These are phyloP conservation scores for Bryconaethiops microstoma DNA, from an alignment of 2,797 vertebrate species.

Conservation along the genomic window DNA sequence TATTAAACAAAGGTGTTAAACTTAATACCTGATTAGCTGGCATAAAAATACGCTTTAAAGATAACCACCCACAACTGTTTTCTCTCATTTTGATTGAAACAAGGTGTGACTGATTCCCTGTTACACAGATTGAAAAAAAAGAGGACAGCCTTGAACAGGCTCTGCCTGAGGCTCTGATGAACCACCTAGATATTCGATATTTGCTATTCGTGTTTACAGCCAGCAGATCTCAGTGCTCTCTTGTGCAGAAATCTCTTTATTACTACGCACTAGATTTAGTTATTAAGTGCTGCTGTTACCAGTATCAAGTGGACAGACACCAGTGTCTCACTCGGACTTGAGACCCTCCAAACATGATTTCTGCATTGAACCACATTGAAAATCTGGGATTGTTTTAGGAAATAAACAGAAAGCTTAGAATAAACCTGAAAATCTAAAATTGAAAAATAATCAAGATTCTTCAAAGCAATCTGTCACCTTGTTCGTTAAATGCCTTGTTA, in stretches of 20 bases:
- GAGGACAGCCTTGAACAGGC: not conserved
- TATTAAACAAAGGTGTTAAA: conserved; percentile 73
- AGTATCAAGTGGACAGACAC: too few species aligned
- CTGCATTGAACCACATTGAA: too few species aligned
- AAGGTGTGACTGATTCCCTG: conserved; percentile 37
- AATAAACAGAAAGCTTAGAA: too few species aligned
- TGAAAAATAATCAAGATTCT: too few species aligned
- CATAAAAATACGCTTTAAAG: conserved; percentile 47
- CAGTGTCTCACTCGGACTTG: too few species aligned
- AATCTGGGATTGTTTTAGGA: too few species aligned
- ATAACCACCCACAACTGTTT: conserved; percentile 42
- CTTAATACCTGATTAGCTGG: conserved; percentile 67
- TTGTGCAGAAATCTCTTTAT: not conserved
- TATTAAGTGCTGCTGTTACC: not conserved
- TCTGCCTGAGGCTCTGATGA: not conserved
- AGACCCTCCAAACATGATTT: too few species aligned
- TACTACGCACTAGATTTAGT: not conserved
- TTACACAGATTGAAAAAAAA: not conserved
- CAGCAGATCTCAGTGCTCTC: not conserved
- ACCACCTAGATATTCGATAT: not conserved
- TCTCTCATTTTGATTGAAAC: conserved; percentile 44
- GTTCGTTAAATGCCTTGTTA: not conserved
- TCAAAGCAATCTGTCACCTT: too few species aligned
- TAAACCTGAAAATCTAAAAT: too few species aligned
- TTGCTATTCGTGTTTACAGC: not conserved